A percentile compares a stretch with the other conserved stretches of the same genome.
These are phyloP conservation scores for Eristalinus sepulchralis DNA, from an alignment of 2,888 invertebrate species.

Conservation along the genomic window DNA sequence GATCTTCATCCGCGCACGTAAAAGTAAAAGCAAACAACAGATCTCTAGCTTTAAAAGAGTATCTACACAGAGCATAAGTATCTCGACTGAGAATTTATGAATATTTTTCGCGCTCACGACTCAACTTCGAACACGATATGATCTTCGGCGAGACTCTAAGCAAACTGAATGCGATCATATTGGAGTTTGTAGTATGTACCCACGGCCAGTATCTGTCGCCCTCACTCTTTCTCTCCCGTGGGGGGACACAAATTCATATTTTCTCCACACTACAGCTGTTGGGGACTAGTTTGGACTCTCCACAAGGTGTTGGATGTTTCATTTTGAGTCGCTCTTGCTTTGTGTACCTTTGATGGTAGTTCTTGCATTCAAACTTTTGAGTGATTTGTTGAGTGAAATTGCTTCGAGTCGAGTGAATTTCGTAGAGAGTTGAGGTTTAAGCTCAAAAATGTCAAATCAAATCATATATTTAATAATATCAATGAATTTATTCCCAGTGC, in stretches of 20 bases:
- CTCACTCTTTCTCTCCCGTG: neutral
- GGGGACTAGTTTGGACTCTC: constrained; percentile 34
- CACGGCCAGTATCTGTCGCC: constrained; percentile 23
- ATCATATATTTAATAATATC: constrained; percentile 55
- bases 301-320: constrained; percentile 16
- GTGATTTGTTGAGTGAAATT: constrained; percentile 19
- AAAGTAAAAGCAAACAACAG: constrained; percentile 12
- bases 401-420: constrained; percentile 15
- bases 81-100: constrained; percentile 9
- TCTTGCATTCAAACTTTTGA: constrained; percentile 23
- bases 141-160: constrained; percentile 66
- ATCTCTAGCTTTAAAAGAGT: constrained; percentile 29
- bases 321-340: constrained; percentile 20
- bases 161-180: constrained; percentile 65
- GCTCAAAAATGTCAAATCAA: constrained; percentile 32
- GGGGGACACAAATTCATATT: constrained; percentile 13
- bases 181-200: constrained; percentile 69
- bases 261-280: constrained; percentile 20
- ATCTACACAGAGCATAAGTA: constrained; percentile 38
- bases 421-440: neutral
- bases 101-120: constrained; percentile 9
- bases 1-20: constrained; percentile 33
- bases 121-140: constrained; percentile 54
- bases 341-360: neutral
- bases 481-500: constrained; percentile 65